Percentiles rank a stretch among this genome's conserved stretches.
These are phyloP conservation scores for Phymanthus crucifer DNA, from an alignment of 92 coral and sea anemone species.

Conservation along the genomic window DNA sequence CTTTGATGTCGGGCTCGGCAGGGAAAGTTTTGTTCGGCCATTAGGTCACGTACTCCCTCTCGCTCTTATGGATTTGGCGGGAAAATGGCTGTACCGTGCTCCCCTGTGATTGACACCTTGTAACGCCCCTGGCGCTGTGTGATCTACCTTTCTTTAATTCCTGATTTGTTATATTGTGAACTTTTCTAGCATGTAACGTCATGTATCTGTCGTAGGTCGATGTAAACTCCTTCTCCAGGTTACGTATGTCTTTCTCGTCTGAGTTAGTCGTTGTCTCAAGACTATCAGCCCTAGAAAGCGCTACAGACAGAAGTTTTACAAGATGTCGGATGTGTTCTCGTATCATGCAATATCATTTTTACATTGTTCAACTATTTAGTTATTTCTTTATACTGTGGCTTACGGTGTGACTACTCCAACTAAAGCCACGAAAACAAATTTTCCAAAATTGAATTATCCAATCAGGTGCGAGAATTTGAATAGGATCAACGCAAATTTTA, in stretches of 20 bases:
- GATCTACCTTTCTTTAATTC: slow-evolving; percentile 32
- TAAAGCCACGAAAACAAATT: too few relatives aligned
- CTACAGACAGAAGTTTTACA: slow-evolving; percentile 2
- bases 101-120: neutral
- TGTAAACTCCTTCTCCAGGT: slow-evolving; percentile 55
- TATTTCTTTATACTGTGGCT: too few relatives aligned
- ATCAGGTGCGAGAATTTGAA: too few relatives aligned
- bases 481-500: too few relatives aligned
- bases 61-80: neutral
- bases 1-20: too few relatives aligned
- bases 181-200: slow-evolving; percentile 20
- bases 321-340: too few relatives aligned
- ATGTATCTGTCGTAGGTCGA: slow-evolving; percentile 43
- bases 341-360: too few relatives aligned
- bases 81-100: neutral
- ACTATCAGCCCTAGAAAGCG: neutral
- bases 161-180: slow-evolving; percentile 14
- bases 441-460: too few relatives aligned
- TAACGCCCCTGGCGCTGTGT: neutral
- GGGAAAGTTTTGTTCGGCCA: too few relatives aligned
- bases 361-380: too few relatives aligned
- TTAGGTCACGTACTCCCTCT: too few relatives aligned
- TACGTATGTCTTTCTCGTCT: slow-evolving; percentile 37
- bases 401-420: neutral
- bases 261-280: neutral